Evolutionary conservation across 2,113 vertebrate species (phyloP).

Genomic region (Recurvirostra avosetta): DNA sequence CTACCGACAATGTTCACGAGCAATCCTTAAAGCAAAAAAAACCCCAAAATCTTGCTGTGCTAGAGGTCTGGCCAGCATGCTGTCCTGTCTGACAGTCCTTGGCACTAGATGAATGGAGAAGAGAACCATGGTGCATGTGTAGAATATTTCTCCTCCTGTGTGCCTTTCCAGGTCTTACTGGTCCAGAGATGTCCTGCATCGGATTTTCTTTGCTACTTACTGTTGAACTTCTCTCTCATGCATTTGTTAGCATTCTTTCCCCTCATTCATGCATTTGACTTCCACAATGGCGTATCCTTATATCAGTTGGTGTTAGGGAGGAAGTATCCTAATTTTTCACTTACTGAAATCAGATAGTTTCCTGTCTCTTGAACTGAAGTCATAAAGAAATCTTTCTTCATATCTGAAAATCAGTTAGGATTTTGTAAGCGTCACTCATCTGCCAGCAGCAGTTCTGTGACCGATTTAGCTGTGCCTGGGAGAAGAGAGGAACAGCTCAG

Average conservation of each 20-base stretch:
- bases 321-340: not conserved
- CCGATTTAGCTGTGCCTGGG: not conserved
- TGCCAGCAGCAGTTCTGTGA: constrained; percentile 24
- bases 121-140: fast-evolving
- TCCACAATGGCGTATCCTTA: not conserved
- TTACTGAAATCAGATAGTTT: not conserved
- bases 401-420: not conserved
- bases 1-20: not conserved
- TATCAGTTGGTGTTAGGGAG: not conserved
- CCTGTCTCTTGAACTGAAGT: not conserved
- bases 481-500: not conserved
- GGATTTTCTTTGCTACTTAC: not conserved
- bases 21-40: not conserved
- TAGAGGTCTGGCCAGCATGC: not conserved
- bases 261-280: not conserved
- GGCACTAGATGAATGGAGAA: not conserved
- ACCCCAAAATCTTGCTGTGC: not conserved
- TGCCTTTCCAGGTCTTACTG: not conserved
- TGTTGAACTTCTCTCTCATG: not conserved
- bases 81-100: not conserved
- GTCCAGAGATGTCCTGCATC: not conserved
- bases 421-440: not conserved
- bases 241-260: not conserved
- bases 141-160: not conserved
- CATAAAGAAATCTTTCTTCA: not conserved